A percentile compares a stretch with the other conserved stretches of the same genome.
Conservation (phyloP, 2,797 vertebrate genomes). For the Geotria australis region DNA sequence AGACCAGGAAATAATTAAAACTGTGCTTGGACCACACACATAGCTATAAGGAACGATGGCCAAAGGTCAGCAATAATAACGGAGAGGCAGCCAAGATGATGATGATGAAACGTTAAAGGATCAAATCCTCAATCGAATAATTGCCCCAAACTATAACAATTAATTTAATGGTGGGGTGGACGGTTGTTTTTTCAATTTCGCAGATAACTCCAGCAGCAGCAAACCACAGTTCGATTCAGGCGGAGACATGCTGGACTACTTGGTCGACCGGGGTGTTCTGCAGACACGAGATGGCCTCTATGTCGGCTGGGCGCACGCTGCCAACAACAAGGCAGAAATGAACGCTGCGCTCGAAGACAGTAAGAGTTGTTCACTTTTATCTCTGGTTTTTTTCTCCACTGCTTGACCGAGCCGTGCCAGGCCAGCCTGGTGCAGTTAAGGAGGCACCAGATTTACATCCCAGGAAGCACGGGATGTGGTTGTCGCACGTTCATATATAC, state of each 20-base stretch:
- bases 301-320: slow-evolving; percentile 32
- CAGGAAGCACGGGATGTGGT: neutral
- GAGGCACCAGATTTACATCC: neutral
- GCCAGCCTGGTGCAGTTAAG: neutral
- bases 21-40: too few species aligned
- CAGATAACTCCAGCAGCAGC: too few species aligned
- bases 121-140: too few species aligned
- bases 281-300: slow-evolving; percentile 17
- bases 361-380: slow-evolving; percentile 7
- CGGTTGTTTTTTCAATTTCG: too few species aligned
- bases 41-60: too few species aligned
- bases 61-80: too few species aligned
- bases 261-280: slow-evolving; percentile 18
- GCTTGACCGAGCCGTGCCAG: neutral
- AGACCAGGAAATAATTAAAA: too few species aligned
- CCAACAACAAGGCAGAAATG: slow-evolving; percentile 25
- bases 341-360: slow-evolving; percentile 15
- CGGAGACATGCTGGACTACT: slow-evolving; percentile 35
- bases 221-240: slow-evolving; percentile 8
- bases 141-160: too few species aligned
- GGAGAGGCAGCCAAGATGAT: too few species aligned
- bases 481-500: neutral
- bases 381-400: neutral
- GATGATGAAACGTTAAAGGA: too few species aligned
- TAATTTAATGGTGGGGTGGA: too few species aligned